A percentile compares a stretch with the other conserved stretches of the same genome.
Conservation (phyloP, 2,113 vertebrate species). For the Pantherophis guttatus region DNA sequence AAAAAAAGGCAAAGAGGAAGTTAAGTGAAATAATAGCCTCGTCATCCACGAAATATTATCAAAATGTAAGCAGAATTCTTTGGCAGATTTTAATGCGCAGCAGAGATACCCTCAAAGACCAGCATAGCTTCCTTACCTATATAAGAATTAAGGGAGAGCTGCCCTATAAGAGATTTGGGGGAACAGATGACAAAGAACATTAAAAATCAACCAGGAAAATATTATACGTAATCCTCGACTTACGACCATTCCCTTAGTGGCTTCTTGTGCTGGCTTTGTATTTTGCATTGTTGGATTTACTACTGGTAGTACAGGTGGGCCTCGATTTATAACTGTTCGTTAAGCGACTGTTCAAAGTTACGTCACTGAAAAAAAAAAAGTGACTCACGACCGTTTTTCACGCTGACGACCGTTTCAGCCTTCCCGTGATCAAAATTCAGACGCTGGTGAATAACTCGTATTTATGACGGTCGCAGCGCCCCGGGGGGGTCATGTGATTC, state of each 20-base stretch:
- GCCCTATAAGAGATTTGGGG: neutral
- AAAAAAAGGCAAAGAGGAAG: neutral
- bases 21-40: neutral
- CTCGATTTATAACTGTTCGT: too few relatives aligned
- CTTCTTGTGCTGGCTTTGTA: too few relatives aligned
- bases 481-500: too few relatives aligned
- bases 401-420: too few relatives aligned
- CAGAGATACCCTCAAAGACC: neutral
- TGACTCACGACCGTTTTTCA: too few relatives aligned
- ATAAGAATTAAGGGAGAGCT: neutral
- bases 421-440: too few relatives aligned
- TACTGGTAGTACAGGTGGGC: too few relatives aligned
- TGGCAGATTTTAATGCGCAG: neutral
- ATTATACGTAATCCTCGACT: neutral
- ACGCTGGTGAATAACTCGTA: too few relatives aligned
- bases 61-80: neutral
- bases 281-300: neutral
- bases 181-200: neutral
- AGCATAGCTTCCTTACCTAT: neutral
- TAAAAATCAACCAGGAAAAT: neutral
- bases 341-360: too few relatives aligned
- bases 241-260: too few relatives aligned
- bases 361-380: too few relatives aligned
- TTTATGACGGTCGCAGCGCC: too few relatives aligned
- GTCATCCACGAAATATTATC: neutral